phyloP scores from a whole-genome alignment of 1,140 invertebrate species.

The Rhopalosiphum padi region DNA sequence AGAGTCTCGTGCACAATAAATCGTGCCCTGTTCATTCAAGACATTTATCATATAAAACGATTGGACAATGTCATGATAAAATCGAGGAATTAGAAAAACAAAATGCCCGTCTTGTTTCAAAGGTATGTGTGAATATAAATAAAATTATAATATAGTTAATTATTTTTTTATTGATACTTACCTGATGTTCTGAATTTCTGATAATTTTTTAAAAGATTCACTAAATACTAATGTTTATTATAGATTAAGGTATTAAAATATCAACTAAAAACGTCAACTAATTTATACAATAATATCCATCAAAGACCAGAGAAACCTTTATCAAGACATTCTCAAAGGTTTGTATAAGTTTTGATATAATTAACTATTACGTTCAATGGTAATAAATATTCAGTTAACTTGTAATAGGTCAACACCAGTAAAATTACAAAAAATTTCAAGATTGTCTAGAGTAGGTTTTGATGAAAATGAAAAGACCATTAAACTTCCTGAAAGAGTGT shows the following conservation, averaged over 20 bases:
- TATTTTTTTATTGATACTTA: background rate
- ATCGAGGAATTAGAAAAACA: constrained; percentile 51
- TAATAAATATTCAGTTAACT: background rate
- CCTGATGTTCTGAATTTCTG: background rate
- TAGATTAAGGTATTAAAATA: constrained; percentile 56
- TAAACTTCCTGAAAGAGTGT: constrained; percentile 43
- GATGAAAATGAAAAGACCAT: constrained; percentile 36
- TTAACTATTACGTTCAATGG: background rate
- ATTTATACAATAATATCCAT: constrained; percentile 50
- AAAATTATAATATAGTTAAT: background rate
- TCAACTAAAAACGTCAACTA: constrained; percentile 42
- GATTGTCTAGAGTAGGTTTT: constrained; percentile 51
- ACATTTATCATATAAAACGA: constrained; percentile 26
- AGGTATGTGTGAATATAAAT: constrained; percentile 26
- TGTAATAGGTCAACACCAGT: constrained; percentile 36
- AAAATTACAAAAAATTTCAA: constrained; percentile 48
- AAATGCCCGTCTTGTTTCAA: constrained; percentile 42
- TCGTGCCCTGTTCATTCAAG: constrained; percentile 37
- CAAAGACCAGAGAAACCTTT: constrained; percentile 53
- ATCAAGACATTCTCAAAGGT: constrained; percentile 53
- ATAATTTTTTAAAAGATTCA: background rate
- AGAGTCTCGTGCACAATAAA: constrained; percentile 40
- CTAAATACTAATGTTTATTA: background rate
- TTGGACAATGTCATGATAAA: constrained; percentile 47
- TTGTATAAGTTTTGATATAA: background rate